phyloP scores from a whole-genome alignment of 2,888 invertebrate genomes.

The Liopterus haemorrhoidalis region DNA sequence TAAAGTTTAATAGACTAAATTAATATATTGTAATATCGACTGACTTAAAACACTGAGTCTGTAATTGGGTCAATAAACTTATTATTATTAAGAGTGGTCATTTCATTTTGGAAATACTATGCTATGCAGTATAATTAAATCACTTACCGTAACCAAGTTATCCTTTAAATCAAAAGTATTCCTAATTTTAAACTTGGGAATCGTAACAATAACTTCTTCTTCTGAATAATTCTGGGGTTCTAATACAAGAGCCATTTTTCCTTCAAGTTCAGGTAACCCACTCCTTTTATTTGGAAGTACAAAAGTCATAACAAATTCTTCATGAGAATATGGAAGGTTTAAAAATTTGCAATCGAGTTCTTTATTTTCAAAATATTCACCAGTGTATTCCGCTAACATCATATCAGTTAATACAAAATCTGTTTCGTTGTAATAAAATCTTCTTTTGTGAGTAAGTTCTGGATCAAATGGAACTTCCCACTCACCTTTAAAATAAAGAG shows the following conservation, averaged over 20 bases:
- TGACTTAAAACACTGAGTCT: too few species aligned
- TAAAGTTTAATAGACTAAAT: too few species aligned
- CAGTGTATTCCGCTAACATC: constrained; percentile 12
- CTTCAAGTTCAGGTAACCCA: constrained; percentile 5
- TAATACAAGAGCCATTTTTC: constrained; percentile 9
- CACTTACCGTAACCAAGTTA: too few species aligned
- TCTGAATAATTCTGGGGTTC: neutral
- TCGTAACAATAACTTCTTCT: neutral
- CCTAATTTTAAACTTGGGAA: constrained; percentile 14
- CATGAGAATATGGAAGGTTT: constrained; percentile 9
- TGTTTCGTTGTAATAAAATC: constrained; percentile 7
- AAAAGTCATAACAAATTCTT: constrained; percentile 12
- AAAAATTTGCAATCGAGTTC: constrained; percentile 14
- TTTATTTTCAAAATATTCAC: constrained; percentile 6
- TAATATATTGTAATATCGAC: too few species aligned
- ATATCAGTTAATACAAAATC: constrained; percentile 6
- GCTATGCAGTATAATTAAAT: too few species aligned
- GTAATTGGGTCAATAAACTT: too few species aligned
- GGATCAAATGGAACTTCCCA: constrained; percentile 12
- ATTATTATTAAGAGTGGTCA: too few species aligned
- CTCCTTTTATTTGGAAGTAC: constrained; percentile 13
- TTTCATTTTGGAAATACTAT: too few species aligned
- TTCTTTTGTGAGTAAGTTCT: constrained; percentile 3
- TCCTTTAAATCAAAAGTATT: too few species aligned
- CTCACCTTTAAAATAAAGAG: constrained; percentile 18